These are phyloP conservation scores for Anthrax anthrax DNA, from an alignment of 2,888 invertebrate genomes.

Conservation along the genomic window DNA sequence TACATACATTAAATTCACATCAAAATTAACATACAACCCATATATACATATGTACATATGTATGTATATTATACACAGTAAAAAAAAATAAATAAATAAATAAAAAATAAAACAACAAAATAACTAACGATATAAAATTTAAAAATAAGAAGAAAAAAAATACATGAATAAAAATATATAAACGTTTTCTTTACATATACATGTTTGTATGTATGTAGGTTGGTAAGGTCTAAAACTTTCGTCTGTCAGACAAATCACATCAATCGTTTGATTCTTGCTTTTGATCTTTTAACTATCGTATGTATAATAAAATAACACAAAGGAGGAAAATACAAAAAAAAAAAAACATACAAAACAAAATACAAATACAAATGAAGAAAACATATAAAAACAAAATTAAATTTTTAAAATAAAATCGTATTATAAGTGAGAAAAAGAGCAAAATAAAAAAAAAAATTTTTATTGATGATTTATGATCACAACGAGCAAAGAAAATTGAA, in stretches of 20 bases:
- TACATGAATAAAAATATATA: neutral
- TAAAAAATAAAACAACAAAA: too few species aligned
- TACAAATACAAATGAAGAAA: too few species aligned
- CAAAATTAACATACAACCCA: too few species aligned
- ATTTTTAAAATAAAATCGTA: neutral
- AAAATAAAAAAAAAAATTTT: conserved; percentile 5
- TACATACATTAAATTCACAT: too few species aligned
- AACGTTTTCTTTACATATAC: neutral
- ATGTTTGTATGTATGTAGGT: neutral
- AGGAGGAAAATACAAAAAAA: neutral
- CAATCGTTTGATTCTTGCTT: conserved; percentile 10
- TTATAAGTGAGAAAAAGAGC: too few species aligned
- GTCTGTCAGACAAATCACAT: conserved; percentile 13
- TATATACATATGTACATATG: too few species aligned
- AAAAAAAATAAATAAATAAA: too few species aligned
- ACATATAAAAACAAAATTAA: neutral
- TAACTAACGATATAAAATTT: too few species aligned
- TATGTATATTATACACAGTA: too few species aligned
- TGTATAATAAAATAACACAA: too few species aligned
- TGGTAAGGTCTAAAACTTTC: neutral
- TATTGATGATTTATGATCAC: conserved; percentile 11
- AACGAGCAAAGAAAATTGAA: conserved; percentile 9
- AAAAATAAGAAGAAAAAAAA: neutral
- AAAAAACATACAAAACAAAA: neutral
- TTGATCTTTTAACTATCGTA: conserved; percentile 7